phyloP scores from a whole-genome alignment of 2,113 vertebrate genomes.

The Pyrgilauda ruficollis region DNA sequence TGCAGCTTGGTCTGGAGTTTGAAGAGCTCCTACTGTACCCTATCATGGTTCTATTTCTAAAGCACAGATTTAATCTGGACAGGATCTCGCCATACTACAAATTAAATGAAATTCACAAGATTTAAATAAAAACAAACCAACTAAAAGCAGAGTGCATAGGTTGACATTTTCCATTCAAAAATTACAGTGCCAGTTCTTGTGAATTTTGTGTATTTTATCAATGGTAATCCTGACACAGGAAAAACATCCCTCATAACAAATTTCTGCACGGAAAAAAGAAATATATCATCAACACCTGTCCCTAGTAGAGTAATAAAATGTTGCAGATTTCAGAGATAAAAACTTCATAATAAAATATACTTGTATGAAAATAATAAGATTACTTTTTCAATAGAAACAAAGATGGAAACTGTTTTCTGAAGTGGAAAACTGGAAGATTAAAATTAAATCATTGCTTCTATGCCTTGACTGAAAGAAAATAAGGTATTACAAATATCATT shows the following conservation, averaged over 20 bases:
- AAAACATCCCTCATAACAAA: neutral
- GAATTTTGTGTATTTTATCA: neutral
- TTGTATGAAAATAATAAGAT: slow-evolving; percentile 41
- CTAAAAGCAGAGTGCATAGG: neutral
- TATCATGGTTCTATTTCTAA: neutral
- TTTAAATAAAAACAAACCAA: neutral
- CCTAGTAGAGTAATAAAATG: slow-evolving; percentile 26
- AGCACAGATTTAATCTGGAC: neutral
- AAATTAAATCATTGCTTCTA: slow-evolving; percentile 49
- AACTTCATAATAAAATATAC: slow-evolving; percentile 55
- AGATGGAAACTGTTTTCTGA: slow-evolving; percentile 42
- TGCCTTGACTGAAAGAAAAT: neutral
- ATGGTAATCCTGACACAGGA: neutral
- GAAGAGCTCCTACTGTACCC: neutral
- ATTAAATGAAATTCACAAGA: neutral
- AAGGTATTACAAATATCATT: slow-evolving; percentile 49
- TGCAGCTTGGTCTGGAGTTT: neutral
- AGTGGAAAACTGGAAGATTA: slow-evolving; percentile 35
- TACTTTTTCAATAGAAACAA: slow-evolving; percentile 42
- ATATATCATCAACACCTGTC: neutral
- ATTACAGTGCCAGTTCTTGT: neutral
- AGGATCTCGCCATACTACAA: no score
- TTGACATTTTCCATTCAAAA: neutral
- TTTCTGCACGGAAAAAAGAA: neutral
- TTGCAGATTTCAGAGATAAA: slow-evolving; percentile 55